Conservation (phyloP, 2,888 invertebrate species). For the Eledona agricola region DNA sequence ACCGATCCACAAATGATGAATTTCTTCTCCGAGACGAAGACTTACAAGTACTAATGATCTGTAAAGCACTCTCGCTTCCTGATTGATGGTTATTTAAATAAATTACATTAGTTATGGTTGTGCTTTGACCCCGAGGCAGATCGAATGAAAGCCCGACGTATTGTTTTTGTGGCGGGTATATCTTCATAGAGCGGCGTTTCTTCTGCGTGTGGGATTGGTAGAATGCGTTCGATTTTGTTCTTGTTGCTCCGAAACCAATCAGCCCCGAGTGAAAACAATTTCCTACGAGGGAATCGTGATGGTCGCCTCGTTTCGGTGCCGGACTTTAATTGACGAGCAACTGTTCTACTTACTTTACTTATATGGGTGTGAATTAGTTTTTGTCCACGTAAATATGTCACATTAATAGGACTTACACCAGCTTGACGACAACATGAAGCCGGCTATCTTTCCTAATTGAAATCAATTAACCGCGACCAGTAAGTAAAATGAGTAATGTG, state of each 20-base stretch:
- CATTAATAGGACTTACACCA: constrained; percentile 13
- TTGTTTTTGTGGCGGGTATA: constrained; percentile 23
- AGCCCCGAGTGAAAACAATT: constrained; percentile 14
- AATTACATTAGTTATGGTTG: constrained; percentile 30
- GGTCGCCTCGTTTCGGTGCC: constrained; percentile 13
- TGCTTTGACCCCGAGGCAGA: constrained; percentile 15
- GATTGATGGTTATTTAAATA: constrained; percentile 35
- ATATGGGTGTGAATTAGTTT: constrained; percentile 4
- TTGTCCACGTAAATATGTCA: constrained; percentile 1
- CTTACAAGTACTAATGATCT: constrained; percentile 31
- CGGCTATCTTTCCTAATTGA: constrained; percentile 38
- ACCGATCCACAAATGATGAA: no score
- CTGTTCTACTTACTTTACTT: no score
- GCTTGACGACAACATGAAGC: constrained; percentile 22
- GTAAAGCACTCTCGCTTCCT: constrained; percentile 15
- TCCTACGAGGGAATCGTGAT: constrained; percentile 11
- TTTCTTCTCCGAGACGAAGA: no score
- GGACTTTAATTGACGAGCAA: no score
- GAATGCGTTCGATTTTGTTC: constrained; percentile 11
- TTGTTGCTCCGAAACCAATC: constrained; percentile 7
- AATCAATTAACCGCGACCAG: constrained; percentile 38
- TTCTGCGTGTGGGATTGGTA: neutral
- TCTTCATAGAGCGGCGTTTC: constrained; percentile 11
- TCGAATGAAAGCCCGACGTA: constrained; percentile 22
- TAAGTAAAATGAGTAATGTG: constrained; percentile 42